Percentiles rank a stretch among this genome's conserved stretches.
phyloP scores from a whole-genome alignment of 1,140 invertebrate genomes.

The Pectinophora gossypiella region DNA sequence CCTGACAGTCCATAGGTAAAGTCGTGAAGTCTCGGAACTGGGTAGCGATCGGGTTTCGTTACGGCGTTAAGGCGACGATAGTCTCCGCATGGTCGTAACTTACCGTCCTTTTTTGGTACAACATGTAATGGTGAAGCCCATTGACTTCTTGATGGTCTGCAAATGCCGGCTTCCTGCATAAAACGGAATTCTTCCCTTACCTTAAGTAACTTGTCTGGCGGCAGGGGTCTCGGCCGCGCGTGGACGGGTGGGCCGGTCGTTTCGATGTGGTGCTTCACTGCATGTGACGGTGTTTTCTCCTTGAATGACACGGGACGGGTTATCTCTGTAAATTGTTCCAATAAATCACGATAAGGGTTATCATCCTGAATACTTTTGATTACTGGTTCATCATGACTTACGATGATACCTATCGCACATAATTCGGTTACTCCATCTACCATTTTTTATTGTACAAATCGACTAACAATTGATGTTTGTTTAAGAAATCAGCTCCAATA shows the following conservation, averaged over 20 bases:
- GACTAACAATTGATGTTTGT: constrained; percentile 9
- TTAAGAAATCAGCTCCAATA: constrained; percentile 30
- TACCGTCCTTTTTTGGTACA: constrained; percentile 46
- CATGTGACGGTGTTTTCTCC: not conserved
- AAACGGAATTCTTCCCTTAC: constrained; percentile 6
- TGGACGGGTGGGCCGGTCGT: constrained; percentile 42
- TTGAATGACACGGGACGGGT: constrained; percentile 16
- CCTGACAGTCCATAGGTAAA: constrained; percentile 10
- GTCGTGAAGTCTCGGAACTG: constrained; percentile 30
- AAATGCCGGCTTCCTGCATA: constrained; percentile 10
- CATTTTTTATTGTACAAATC: constrained; percentile 9
- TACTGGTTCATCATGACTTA: not conserved
- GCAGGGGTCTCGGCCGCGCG: constrained; percentile 33
- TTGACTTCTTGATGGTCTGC: constrained; percentile 7
- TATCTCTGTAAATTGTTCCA: constrained; percentile 21
- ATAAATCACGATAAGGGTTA: constrained; percentile 10
- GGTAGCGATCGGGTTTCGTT: constrained; percentile 46
- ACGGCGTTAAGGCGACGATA: constrained; percentile 51
- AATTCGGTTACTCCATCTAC: constrained; percentile 3
- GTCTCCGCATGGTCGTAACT: constrained; percentile 49
- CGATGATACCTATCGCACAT: not conserved
- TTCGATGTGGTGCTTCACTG: constrained; percentile 16
- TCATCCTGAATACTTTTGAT: constrained; percentile 1
- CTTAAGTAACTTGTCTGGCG: constrained; percentile 5
- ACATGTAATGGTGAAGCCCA: constrained; percentile 52